These are phyloP conservation scores for Synanceia verrucosa DNA, from an alignment of 2,797 vertebrate genomes.

Conservation along the genomic window DNA sequence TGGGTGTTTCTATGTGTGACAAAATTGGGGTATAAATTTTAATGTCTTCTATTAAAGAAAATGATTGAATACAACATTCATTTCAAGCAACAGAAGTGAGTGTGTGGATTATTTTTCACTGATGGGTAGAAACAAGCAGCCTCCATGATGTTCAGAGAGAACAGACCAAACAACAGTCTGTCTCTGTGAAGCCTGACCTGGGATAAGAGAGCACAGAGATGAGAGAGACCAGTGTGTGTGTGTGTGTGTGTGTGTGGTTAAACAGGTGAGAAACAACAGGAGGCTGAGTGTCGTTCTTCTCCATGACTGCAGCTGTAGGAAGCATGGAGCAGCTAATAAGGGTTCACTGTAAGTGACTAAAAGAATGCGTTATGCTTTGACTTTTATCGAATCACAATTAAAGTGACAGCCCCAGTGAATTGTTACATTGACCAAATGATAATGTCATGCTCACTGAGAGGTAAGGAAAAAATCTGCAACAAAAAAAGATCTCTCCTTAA, in stretches of 20 bases:
- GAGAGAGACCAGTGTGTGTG: constrained; percentile 11
- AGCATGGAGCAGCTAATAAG: too few species aligned
- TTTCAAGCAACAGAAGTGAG: constrained; percentile 12
- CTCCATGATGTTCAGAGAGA: not conserved
- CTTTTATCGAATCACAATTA: too few species aligned
- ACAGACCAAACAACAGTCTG: not conserved
- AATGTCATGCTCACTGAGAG: too few species aligned
- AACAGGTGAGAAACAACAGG: constrained; percentile 4
- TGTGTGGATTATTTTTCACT: constrained; percentile 10
- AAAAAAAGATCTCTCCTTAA: too few species aligned
- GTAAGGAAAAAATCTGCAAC: too few species aligned
- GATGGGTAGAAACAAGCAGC: constrained; percentile 12
- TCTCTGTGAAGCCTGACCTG: constrained; percentile 49
- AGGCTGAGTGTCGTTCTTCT: constrained; percentile 9
- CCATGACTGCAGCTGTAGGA: too few species aligned
- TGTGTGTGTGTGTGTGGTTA: not conserved
- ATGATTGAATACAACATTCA: constrained; percentile 9
- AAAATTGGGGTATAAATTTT: constrained; percentile 11
- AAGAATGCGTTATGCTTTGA: too few species aligned
- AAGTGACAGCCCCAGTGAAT: too few species aligned
- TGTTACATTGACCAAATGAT: too few species aligned
- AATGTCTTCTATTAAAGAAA: constrained; percentile 58
- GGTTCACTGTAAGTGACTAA: too few species aligned
- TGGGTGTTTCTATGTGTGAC: constrained; percentile 52
- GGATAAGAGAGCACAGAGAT: constrained; percentile 9